Base-by-base conservation (phyloP, 2,888 invertebrate genomes). In the Cerceris ruficornis region DNA sequence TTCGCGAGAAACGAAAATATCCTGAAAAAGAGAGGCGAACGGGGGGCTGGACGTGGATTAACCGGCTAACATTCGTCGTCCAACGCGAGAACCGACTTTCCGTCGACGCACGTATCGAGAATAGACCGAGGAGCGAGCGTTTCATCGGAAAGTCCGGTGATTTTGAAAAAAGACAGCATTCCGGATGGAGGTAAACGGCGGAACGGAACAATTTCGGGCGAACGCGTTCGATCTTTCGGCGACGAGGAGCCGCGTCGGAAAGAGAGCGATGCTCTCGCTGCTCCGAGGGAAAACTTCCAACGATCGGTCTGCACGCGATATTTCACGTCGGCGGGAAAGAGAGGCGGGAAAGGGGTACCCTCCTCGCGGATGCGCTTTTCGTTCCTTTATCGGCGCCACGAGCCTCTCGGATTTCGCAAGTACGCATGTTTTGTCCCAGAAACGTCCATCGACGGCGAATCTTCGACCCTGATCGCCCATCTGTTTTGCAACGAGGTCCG, bases 381-480 rank as follows among this genome's bases (percentile, higher is more conserved):
- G 4, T 28, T 28, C 28, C 28, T 28, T 4, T 28, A 28, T 28
- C 28, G 28, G 28, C 28, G 28, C 28, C 28, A 28, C 28, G 28
- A 28, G 28, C 28, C 1, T 28, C 28, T n/a, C 13, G 50, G 1
- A 5, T 50, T 50, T 50, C 50, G 50, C 50, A 50, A 50, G 50
- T 50, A 7, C 2, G 13, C 6, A 50, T 50, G 50, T 50, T 50
- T 50, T 50, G 50, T n/a, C n/a, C 50, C 50, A 50, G 50, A 50
- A 50, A 50, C n/a, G 50, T 50, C 50, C n/a, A n/a, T 50, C 50
- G n/a, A n/a, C 50, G 50, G 28, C 13, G n/a, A n/a, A 50, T n/a
- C 50, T 11, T n/a, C 50, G 50, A 50, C 50, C n/a, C 6, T 1
- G n/a, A n/a, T 50, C 50, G n/a, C n/a, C 50, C 13, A 50, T 50